Base-by-base conservation (phyloP, 2,113 vertebrate species). In the Pollimyrus isidori region DNA sequence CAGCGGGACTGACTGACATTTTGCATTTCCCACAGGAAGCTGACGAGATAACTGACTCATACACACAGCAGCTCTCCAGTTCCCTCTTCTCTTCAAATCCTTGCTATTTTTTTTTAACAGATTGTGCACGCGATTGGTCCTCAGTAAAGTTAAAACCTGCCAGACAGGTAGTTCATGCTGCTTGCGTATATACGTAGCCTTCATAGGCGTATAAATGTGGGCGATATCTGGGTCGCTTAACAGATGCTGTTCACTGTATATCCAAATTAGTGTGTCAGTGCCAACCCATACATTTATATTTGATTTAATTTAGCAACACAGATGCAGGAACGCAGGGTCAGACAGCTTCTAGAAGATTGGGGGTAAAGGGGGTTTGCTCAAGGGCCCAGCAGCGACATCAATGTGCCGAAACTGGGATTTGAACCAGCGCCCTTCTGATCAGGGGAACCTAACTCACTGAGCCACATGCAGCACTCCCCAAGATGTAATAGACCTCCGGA, bases 41-140 rank as follows among this genome's bases (percentile, higher is more conserved):
- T 87, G 49, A 87, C 15, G 50, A 53, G 85, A 87, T 49, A 48
- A 85, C 85, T 87, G 85, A 87, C 50, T 87, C 85, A 87, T 35
- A 87, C 17, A 56, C 49, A 42, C 49, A 56, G 4, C 2, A n/a
- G 13, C n/a, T 48, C 85, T 53, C 49, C n/a, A 35, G 15, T 1
- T 49, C 1, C 1, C 23, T 46, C 23, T n/a, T 52, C 45, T 52
- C 49, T 52, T 52, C 19, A 52, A 86, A 52, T 86, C 13, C 7
- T 26, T 26, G 23, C 23, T 58, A 23, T 45, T 50, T 52, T 50
- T 26, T 86, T 30, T 30, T 9, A 17, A 52, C 85, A 86, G 85
- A 86, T 35, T n/a, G 1, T 30, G 30, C 50, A 21, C 19, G 50
- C 7, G 49, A 87, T 39, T 35, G 48, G 19, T 87, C n/a, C 21